Evolutionary conservation across 2,888 invertebrate genomes (phyloP).

Genomic region (Schizaphis graminum): DNA sequence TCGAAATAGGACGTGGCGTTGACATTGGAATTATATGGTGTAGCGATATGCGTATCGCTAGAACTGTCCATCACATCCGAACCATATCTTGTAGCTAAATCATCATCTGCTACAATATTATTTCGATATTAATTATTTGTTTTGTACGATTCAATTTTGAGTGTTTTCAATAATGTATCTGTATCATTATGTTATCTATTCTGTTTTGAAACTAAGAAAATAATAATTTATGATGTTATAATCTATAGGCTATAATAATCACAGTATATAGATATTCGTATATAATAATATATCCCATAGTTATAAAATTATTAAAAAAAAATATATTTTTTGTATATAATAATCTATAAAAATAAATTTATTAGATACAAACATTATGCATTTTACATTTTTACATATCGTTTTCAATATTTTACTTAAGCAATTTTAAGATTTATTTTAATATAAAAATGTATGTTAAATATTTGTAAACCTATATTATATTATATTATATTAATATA

Average conservation of each 20-base stretch:
- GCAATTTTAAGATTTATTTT: neutral
- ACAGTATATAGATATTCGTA: too few species aligned
- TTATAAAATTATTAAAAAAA: neutral
- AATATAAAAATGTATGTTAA: neutral
- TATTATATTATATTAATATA: neutral
- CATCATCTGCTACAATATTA: slow-evolving; percentile 54
- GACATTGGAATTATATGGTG: slow-evolving; percentile 29
- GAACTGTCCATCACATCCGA: slow-evolving; percentile 42
- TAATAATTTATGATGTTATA: neutral
- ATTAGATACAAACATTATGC: neutral
- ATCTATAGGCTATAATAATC: too few species aligned
- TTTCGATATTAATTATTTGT: slow-evolving; percentile 8
- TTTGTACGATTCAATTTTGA: neutral
- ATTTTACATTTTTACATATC: neutral
- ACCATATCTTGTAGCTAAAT: slow-evolving; percentile 44
- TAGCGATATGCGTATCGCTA: slow-evolving; percentile 34
- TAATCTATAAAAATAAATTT: neutral
- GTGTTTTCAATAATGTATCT: neutral
- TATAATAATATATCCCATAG: neutral
- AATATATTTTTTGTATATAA: neutral
- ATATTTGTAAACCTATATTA: too few species aligned
- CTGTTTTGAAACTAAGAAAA: neutral
- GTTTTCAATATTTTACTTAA: neutral
- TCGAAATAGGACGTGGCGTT: slow-evolving; percentile 43
- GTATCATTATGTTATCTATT: neutral